Percentiles rank a stretch among this genome's conserved stretches.
Evolutionary conservation across 2,797 vertebrate genomes (phyloP).

Genomic region (Yasuhikotakia modesta): DNA sequence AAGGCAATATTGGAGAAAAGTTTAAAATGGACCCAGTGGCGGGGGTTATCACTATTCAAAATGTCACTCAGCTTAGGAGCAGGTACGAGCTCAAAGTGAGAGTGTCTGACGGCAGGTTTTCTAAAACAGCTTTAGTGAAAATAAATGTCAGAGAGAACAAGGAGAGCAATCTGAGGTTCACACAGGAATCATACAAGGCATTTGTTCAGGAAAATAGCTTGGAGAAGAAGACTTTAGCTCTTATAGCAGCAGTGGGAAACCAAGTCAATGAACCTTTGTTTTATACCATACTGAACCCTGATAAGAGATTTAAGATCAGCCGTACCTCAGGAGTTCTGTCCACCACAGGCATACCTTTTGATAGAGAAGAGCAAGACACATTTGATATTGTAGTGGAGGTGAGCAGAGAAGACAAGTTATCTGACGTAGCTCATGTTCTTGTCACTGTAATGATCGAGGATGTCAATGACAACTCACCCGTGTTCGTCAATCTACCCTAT

Average conservation of each 20-base stretch:
- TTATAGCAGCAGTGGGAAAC: slow-evolving; percentile 89
- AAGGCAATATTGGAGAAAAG: slow-evolving; percentile 97
- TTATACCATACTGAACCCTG: slow-evolving; percentile 92
- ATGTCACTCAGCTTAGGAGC: slow-evolving; percentile 91
- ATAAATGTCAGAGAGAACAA: slow-evolving; percentile 92
- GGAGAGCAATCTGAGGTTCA: slow-evolving; percentile 87
- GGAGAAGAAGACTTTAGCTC: slow-evolving; percentile 85
- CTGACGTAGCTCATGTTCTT: slow-evolving; percentile 83
- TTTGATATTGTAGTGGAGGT: slow-evolving; percentile 93
- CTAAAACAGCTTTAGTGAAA: slow-evolving; percentile 84
- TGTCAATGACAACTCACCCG: slow-evolving; percentile 88
- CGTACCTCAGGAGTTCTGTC: slow-evolving; percentile 92
- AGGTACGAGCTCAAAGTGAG: slow-evolving; percentile 91
- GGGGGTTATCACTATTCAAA: slow-evolving; percentile 88
- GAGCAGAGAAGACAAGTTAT: slow-evolving; percentile 80
- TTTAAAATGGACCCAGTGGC: slow-evolving; percentile 84
- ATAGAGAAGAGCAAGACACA: slow-evolving; percentile 86
- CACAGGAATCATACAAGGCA: slow-evolving; percentile 86
- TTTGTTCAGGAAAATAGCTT: slow-evolving; percentile 87
- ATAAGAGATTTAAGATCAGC: slow-evolving; percentile 90
- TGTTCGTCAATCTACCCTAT: slow-evolving; percentile 95
- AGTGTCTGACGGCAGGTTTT: slow-evolving; percentile 92
- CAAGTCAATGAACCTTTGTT: slow-evolving; percentile 94
- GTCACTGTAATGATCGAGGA: slow-evolving; percentile 88
- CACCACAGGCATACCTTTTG: slow-evolving; percentile 91